Base-by-base conservation (phyloP, 2,888 invertebrate genomes). In the Heteromurus nitidus region DNA sequence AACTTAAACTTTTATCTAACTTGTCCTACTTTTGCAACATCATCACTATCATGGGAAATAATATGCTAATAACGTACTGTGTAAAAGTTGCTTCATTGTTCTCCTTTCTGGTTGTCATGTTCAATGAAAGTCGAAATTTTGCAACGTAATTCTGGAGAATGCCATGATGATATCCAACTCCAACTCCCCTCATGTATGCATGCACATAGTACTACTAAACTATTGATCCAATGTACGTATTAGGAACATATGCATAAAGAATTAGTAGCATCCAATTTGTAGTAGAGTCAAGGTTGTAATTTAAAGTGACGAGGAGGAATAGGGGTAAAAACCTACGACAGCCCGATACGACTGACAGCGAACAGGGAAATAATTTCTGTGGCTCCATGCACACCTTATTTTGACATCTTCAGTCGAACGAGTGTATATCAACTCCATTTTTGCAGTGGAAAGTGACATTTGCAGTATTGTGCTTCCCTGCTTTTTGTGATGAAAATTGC, bases 61-160 rank as follows among this genome's bases (percentile, higher is more conserved):
- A 44, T 47, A 47, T 47, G 3, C 3, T 47, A 7, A 16, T 47
- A 3, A 47, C 18, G 47, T 11, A 47, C 47, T 47, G 7, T n/a
- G 36, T 13, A 36, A 47, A 53, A 9, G 18, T 53, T 5, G 22
- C 16, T 58, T 70, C 24, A 70, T 70, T 70, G 44, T 70, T 36
- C 44, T 53, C 20, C 53, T 69, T 70, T 58, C 70, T 60, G 42
- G 62, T 50, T 73, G 73, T 73, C 73, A 73, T 73, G 44, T 30
- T 50, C 31, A 69, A 69, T 70, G 58, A 60, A 68, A 69, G 24
- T 16, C 30, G 24, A 2, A n/a, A 24, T 36, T 9, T 62, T 60
- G 62, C 31, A 28, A 22, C 30, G 73, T 73, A 73, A 73, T 62
- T 62, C 47, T 73, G 50, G 50, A 62, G 62, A 62, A 73, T 31